These are phyloP conservation scores for Sphenodon punctatus DNA, from an alignment of 2,797 vertebrate species.

Conservation along the genomic window DNA sequence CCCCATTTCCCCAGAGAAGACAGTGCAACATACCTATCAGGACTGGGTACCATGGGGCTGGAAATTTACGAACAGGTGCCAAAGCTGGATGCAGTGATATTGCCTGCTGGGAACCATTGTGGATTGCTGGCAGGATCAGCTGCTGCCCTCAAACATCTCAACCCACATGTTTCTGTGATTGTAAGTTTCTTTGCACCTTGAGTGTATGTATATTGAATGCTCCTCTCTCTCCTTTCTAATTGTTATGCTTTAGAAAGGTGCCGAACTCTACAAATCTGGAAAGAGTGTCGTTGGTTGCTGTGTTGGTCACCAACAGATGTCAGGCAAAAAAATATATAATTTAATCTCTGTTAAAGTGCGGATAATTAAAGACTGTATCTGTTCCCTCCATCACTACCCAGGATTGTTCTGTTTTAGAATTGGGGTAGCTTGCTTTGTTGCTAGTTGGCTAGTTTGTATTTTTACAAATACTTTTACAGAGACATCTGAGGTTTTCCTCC, in stretches of 20 bases:
- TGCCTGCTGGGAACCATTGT: conserved; percentile 86
- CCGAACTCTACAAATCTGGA: not conserved
- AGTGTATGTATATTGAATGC: not conserved
- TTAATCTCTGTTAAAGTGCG: too few relatives aligned
- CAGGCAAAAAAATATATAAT: too few relatives aligned
- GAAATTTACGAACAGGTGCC: conserved; percentile 89
- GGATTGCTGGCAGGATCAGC: conserved; percentile 85
- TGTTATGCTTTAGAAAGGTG: not conserved
- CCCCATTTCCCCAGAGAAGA: conserved; percentile 77
- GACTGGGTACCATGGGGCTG: conserved; percentile 88
- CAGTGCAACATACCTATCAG: conserved; percentile 83
- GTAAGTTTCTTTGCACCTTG: conserved; percentile 75
- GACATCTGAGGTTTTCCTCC: not conserved
- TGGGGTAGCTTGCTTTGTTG: not conserved
- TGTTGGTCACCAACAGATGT: too few relatives aligned
- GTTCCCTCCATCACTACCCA: not conserved
- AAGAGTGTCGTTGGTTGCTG: too few relatives aligned
- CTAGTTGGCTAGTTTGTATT: not conserved
- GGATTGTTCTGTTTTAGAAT: not conserved
- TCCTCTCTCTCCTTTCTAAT: not conserved
- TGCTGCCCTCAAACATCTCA: conserved; percentile 88
- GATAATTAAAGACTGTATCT: fast-evolving
- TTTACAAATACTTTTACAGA: too few relatives aligned
- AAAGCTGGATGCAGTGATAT: conserved; percentile 85
- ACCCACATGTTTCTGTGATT: conserved; percentile 81